Percentiles rank a stretch among this genome's conserved stretches.
Conservation (phyloP, 2,113 vertebrate species). For the Plecotus auritus region DNA sequence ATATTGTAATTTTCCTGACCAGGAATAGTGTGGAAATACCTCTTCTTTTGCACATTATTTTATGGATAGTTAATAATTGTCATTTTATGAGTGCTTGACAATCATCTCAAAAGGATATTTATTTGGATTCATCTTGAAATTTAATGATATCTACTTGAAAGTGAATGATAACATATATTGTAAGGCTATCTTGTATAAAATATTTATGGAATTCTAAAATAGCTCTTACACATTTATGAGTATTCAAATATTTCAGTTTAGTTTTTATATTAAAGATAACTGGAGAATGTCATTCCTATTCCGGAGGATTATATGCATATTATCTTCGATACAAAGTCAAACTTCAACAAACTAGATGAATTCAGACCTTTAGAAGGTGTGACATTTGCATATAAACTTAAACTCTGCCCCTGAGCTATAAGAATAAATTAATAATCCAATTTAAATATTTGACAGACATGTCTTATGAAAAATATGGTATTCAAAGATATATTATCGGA, state of each 20-base stretch:
- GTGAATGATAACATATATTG: background rate
- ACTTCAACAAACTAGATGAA: constrained; percentile 55
- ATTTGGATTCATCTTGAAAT: constrained; percentile 8
- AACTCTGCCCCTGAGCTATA: constrained; percentile 60
- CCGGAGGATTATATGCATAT: background rate
- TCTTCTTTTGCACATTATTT: background rate
- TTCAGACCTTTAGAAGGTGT: constrained; percentile 60
- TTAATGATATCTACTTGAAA: constrained; percentile 19
- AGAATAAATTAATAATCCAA: constrained; percentile 68
- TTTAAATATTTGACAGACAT: constrained; percentile 64
- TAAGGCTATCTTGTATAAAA: background rate
- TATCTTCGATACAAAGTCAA: constrained; percentile 46
- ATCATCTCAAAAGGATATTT: background rate
- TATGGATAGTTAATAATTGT: constrained; percentile 8
- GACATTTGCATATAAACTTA: constrained; percentile 74
- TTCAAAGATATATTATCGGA: constrained; percentile 12
- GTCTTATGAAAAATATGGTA: constrained; percentile 50
- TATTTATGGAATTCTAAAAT: constrained; percentile 31
- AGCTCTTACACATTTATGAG: constrained; percentile 27
- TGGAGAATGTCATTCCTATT: constrained; percentile 6
- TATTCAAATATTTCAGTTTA: constrained; percentile 36
- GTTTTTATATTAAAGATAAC: constrained; percentile 41
- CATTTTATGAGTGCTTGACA: constrained; percentile 30
- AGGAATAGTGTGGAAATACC: background rate
- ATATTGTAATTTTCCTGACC: background rate